These are phyloP conservation scores for Bombus confusus DNA, from an alignment of 1,140 invertebrate genomes.

Conservation along the genomic window DNA sequence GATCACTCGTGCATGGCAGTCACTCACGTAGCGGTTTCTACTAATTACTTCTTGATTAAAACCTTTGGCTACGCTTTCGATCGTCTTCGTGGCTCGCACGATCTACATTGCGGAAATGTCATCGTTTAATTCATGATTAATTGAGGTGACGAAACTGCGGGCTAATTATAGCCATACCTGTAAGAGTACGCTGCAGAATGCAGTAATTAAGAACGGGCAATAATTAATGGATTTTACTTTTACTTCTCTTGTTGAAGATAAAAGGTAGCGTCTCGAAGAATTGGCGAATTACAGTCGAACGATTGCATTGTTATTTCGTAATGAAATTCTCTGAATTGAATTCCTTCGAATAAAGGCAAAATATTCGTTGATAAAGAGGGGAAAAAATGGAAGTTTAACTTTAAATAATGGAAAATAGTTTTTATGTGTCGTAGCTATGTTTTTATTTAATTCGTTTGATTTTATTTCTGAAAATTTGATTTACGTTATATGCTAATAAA, in stretches of 20 bases:
- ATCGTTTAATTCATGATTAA: constrained; percentile 38
- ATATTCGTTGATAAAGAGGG: not conserved
- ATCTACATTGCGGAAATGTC: constrained; percentile 31
- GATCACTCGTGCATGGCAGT: not conserved
- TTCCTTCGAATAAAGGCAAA: not conserved
- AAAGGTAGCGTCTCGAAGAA: not conserved
- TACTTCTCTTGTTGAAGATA: not conserved
- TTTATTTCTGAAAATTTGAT: not conserved
- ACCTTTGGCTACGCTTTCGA: constrained; percentile 19
- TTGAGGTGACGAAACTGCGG: constrained; percentile 27
- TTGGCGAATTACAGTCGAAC: not conserved
- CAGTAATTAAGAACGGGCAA: constrained; percentile 28
- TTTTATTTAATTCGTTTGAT: not conserved
- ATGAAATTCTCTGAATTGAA: not conserved
- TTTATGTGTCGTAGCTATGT: not conserved
- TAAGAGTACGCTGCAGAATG: not conserved
- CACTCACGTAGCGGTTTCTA: not conserved
- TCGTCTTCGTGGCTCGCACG: constrained; percentile 40
- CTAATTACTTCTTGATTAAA: constrained; percentile 48
- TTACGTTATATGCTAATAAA: not conserved
- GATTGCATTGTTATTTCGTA: not conserved
- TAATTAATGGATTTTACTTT: not conserved
- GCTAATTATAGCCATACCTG: constrained; percentile 15
- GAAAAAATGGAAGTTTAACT: no score
- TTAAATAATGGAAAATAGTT: not conserved